Conservation (phyloP, 2,113 vertebrate genomes). For the Elephas maximus region DNA sequence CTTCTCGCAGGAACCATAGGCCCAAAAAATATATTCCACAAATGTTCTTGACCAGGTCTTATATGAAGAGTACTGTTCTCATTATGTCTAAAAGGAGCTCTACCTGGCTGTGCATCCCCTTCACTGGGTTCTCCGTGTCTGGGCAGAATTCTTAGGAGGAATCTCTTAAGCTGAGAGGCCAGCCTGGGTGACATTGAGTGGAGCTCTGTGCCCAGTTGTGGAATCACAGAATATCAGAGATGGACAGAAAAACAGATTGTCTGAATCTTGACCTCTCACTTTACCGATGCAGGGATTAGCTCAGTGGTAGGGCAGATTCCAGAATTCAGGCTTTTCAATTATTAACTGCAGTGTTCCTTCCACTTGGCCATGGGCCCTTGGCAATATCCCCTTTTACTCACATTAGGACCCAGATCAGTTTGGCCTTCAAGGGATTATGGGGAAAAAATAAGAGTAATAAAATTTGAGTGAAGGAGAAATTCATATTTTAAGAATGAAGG, state of each 20-base stretch:
- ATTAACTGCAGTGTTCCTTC: not conserved
- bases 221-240: not conserved
- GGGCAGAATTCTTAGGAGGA: not conserved
- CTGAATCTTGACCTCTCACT: not conserved
- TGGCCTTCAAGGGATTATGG: not conserved
- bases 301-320: not conserved
- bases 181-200: not conserved
- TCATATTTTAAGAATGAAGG: constrained; percentile 15
- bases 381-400: not conserved
- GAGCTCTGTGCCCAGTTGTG: not conserved
- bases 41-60: not conserved
- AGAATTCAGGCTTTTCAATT: not conserved
- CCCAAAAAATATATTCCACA: constrained; percentile 38
- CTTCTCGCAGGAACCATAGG: constrained; percentile 28
- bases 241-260: not conserved
- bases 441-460: not conserved
- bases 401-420: not conserved
- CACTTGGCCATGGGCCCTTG: not conserved
- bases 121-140: not conserved
- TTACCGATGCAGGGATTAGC: not conserved
- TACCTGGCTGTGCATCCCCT: not conserved
- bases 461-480: not conserved
- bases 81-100: not conserved
- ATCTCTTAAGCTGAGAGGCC: not conserved
- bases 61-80: not conserved